A percentile compares a stretch with the other conserved stretches of the same genome.
phyloP scores from a whole-genome alignment of 2,113 vertebrate species.

The Elaphurus davidianus region DNA sequence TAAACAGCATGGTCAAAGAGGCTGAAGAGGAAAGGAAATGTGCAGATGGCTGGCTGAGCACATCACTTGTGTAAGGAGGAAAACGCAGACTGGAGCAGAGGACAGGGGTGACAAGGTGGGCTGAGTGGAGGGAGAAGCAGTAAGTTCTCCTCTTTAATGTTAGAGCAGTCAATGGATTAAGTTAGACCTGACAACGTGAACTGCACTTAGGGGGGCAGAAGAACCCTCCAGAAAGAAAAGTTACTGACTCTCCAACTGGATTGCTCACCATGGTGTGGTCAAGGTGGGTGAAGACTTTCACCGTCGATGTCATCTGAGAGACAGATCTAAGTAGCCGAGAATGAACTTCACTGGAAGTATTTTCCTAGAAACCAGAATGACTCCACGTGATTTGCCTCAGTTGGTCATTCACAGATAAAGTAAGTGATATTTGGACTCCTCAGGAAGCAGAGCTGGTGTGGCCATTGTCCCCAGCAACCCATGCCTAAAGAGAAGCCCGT shows the following conservation, averaged over 20 bases:
- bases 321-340: neutral
- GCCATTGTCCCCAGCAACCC: neutral
- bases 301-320: neutral
- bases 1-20: neutral
- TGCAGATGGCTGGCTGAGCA: neutral
- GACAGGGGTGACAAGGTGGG: neutral
- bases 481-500: neutral
- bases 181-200: neutral
- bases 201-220: neutral
- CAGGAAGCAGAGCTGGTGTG: neutral
- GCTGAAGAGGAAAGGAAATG: neutral
- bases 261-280: neutral
- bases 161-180: neutral
- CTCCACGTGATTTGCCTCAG: neutral
- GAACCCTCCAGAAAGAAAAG: neutral
- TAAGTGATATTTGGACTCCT: neutral
- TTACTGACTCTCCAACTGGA: neutral
- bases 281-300: neutral
- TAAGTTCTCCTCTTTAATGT: neutral
- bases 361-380: neutral
- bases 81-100: neutral
- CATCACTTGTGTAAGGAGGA: fast-evolving
- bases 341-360: neutral
- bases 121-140: neutral
- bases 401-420: neutral